These are phyloP conservation scores for Rhynchotus rufescens DNA, from an alignment of 2,797 vertebrate genomes.

Conservation along the genomic window DNA sequence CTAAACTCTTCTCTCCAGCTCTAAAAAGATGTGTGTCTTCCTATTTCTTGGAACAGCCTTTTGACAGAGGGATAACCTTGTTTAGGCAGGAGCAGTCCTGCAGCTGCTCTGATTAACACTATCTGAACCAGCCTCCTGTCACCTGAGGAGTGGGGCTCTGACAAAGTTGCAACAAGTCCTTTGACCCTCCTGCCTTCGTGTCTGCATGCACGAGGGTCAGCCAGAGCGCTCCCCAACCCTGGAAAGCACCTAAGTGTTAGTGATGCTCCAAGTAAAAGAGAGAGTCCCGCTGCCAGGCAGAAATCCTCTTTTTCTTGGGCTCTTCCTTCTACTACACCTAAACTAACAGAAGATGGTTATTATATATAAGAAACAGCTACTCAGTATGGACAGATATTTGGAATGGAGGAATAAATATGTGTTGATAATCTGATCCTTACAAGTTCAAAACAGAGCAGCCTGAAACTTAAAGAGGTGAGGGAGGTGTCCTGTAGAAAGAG, in stretches of 20 bases:
- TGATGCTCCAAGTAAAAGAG: constrained; percentile 11
- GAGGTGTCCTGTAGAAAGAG: constrained; percentile 15
- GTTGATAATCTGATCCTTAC: constrained; percentile 29
- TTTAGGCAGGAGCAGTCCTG: neutral
- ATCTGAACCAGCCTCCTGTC: neutral
- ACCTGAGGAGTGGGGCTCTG: neutral
- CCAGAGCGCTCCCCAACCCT: neutral
- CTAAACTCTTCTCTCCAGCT: neutral
- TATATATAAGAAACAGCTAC: constrained; percentile 17
- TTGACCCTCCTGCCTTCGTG: neutral
- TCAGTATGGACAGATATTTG: neutral
- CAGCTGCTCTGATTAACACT: neutral
- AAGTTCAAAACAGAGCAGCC: constrained; percentile 57
- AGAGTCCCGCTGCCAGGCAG: constrained; percentile 18
- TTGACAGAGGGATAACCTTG: neutral
- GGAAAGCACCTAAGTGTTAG: neutral
- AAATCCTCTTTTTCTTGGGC: neutral
- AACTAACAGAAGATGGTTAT: neutral
- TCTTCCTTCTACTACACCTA: neutral
- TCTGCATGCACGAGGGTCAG: neutral
- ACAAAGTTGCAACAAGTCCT: neutral
- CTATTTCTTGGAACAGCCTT: neutral
- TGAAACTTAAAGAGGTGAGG: constrained; percentile 38
- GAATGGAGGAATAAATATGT: constrained; percentile 32
- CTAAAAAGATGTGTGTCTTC: neutral